Evolutionary conservation across 2,797 vertebrate species (phyloP).

Genomic region (Crypturellus tataupa): DNA sequence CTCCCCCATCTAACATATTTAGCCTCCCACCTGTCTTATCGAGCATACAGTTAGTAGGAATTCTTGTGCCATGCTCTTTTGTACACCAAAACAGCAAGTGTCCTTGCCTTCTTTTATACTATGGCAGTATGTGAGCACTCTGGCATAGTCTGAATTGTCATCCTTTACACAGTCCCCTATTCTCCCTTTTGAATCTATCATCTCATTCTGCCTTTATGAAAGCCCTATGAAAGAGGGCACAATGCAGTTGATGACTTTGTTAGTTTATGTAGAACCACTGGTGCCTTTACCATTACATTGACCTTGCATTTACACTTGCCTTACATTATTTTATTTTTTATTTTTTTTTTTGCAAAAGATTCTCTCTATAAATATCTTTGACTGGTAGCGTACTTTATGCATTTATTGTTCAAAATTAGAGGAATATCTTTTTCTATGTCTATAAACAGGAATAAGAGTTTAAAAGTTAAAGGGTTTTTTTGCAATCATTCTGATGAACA

Average conservation of each 20-base stretch:
- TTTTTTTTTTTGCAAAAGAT: background rate
- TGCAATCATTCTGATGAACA: background rate
- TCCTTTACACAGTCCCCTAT: background rate
- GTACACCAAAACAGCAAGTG: background rate
- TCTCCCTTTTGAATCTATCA: background rate
- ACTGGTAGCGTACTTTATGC: background rate
- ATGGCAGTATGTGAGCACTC: fast-evolving
- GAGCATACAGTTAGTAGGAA: background rate
- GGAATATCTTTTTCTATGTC: background rate
- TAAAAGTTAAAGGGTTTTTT: background rate
- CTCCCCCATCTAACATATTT: fast-evolving
- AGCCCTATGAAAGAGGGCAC: background rate
- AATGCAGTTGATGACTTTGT: background rate
- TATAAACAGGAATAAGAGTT: background rate
- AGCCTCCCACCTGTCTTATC: background rate
- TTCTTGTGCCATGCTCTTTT: fast-evolving
- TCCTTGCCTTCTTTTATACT: background rate
- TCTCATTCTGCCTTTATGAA: background rate
- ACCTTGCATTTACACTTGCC: background rate
- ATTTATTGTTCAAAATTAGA: background rate
- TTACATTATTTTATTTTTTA: background rate
- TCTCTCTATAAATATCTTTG: background rate
- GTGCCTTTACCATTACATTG: background rate
- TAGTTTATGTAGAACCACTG: background rate
- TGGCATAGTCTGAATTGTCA: background rate